Conservation (phyloP, 2,797 vertebrate species). For the Leptodactylus fallax region DNA sequence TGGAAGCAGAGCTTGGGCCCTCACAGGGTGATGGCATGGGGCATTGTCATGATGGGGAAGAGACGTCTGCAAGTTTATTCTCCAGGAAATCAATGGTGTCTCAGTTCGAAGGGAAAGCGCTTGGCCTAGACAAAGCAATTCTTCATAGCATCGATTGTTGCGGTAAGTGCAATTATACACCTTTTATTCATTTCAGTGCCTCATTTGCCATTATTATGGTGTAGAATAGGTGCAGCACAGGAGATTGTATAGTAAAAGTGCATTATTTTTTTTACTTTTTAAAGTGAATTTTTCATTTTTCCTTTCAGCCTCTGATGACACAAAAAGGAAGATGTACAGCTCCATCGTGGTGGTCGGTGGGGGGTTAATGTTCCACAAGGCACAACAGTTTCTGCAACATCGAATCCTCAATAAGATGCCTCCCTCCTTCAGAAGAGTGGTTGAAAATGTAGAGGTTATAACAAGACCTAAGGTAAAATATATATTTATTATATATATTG, state of each 20-base stretch:
- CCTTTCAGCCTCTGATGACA: slow-evolving; percentile 91
- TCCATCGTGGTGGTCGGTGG: slow-evolving; percentile 96
- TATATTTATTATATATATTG: background rate
- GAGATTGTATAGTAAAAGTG: too few relatives aligned
- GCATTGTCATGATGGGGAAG: slow-evolving; percentile 85
- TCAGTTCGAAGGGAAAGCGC: slow-evolving; percentile 96
- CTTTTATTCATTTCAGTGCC: too few relatives aligned
- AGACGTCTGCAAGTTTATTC: slow-evolving; percentile 83
- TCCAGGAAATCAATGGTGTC: slow-evolving; percentile 89
- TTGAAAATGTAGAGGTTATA: slow-evolving; percentile 96
- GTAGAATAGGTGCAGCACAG: too few relatives aligned
- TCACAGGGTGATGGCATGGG: slow-evolving; percentile 86
- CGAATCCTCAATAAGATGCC: slow-evolving; percentile 99
- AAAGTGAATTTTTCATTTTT: background rate
- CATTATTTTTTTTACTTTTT: too few relatives aligned
- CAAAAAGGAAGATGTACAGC: slow-evolving; percentile 98
- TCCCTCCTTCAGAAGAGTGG: slow-evolving; percentile 93
- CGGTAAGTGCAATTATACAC: slow-evolving; percentile 79
- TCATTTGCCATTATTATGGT: too few relatives aligned
- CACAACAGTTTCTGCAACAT: slow-evolving; percentile 95
- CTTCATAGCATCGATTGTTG: slow-evolving; percentile 99
- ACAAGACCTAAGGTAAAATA: slow-evolving; percentile 91
- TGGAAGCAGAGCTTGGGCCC: slow-evolving; percentile 86
- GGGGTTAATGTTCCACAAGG: slow-evolving; percentile 92
- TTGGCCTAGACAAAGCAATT: slow-evolving; percentile 96